A percentile compares a stretch with the other conserved stretches of the same genome.
Evolutionary conservation across 2,797 vertebrate species (phyloP).

Genomic region (Syngnathus rostellatus): DNA sequence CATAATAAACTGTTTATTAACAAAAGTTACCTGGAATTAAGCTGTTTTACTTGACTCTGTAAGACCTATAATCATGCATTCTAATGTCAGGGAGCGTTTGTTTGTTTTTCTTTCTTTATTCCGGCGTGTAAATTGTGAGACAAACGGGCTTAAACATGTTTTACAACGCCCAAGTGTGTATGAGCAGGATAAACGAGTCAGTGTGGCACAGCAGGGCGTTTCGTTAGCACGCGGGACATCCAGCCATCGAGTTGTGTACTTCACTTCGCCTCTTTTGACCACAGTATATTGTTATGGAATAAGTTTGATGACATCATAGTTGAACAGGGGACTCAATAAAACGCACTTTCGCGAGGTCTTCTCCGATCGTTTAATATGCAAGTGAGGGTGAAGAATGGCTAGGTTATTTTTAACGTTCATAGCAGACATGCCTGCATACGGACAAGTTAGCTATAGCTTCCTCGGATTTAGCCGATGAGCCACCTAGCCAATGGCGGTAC

Average conservation of each 20-base stretch:
- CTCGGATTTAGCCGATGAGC: conserved; percentile 29
- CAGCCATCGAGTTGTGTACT: neutral
- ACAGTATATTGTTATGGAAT: neutral
- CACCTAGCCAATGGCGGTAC: conserved; percentile 32
- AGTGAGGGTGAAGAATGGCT: neutral
- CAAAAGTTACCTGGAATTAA: no score
- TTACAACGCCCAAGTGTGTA: no score
- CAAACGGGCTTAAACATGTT: no score
- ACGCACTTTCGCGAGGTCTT: neutral
- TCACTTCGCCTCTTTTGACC: neutral
- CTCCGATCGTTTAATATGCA: neutral
- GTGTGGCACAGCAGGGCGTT: neutral
- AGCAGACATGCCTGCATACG: conserved; percentile 3
- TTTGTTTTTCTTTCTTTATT: no score
- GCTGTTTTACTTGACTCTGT: no score
- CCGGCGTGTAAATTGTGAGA: no score
- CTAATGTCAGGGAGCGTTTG: no score
- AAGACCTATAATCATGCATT: no score
- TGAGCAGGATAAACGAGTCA: no score
- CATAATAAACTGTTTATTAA: no score
- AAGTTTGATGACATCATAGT: neutral
- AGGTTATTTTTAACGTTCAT: neutral
- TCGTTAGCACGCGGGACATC: conserved; percentile 1
- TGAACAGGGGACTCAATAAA: neutral
- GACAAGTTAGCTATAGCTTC: conserved; percentile 13